Conservation (phyloP, 2,113 vertebrate species). For the Erpornis zantholeuca region DNA sequence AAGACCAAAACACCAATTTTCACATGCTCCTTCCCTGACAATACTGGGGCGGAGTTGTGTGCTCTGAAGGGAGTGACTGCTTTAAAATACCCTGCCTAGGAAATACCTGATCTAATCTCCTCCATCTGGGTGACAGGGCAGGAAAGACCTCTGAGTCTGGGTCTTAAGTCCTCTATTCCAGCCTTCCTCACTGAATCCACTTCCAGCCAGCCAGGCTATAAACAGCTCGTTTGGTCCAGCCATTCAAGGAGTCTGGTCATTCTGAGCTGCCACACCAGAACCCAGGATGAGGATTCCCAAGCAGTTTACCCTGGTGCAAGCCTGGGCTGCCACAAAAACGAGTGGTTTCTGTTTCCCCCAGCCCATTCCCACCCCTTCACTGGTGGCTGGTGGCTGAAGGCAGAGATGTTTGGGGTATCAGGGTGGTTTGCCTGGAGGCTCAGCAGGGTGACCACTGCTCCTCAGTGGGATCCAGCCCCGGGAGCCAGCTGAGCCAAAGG, state of each 20-base stretch:
- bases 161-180: not conserved
- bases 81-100: not conserved
- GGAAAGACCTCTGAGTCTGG: not conserved
- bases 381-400: not conserved
- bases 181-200: not conserved
- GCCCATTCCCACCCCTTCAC: not conserved
- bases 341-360: not conserved
- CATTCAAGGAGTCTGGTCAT: not conserved
- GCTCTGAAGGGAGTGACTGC: not conserved
- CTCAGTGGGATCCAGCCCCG: not conserved
- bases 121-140: not conserved
- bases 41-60: not conserved
- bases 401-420: not conserved
- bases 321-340: not conserved
- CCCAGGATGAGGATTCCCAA: not conserved
- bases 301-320: not conserved
- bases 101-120: not conserved
- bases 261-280: not conserved
- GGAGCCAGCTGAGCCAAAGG: not conserved
- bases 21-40: not conserved
- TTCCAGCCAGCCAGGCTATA: not conserved
- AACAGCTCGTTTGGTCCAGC: not conserved
- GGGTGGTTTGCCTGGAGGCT: not conserved
- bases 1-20: conserved; percentile 12
- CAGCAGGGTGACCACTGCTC: not conserved